Conservation (phyloP, 2,113 vertebrate genomes). For the Machaerirhynchus nigripectus region DNA sequence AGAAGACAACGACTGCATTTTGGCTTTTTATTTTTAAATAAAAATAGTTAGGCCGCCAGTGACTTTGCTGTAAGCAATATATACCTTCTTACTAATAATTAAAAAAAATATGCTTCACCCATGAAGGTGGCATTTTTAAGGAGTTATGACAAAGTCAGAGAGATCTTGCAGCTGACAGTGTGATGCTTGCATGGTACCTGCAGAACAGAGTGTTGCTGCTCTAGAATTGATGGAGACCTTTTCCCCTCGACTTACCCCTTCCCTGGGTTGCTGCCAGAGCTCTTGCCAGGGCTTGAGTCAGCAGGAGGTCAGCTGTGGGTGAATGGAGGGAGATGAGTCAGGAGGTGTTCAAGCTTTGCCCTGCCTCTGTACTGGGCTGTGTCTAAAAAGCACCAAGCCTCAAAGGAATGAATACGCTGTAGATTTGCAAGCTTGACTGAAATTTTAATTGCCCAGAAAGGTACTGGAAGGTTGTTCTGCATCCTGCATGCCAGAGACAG, state of each 20-base stretch:
- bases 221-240: background rate
- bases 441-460: background rate
- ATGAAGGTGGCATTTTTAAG: background rate
- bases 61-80: background rate
- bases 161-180: background rate
- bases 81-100: background rate
- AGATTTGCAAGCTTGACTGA: background rate
- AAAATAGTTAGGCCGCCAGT: background rate
- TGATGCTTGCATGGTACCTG: background rate
- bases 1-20: background rate
- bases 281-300: background rate
- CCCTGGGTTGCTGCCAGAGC: background rate
- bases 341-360: background rate
- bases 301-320: background rate
- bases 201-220: background rate
- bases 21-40: background rate
- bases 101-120: background rate
- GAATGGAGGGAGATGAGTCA: background rate
- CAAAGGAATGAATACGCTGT: background rate
- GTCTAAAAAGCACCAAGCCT: background rate
- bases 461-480: background rate
- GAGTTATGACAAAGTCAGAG: background rate
- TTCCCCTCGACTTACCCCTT: rapidly evolving
- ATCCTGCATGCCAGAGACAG: background rate
- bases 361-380: background rate